phyloP scores from a whole-genome alignment of 2,888 invertebrate genomes.

The Alloscopus bannaensis region DNA sequence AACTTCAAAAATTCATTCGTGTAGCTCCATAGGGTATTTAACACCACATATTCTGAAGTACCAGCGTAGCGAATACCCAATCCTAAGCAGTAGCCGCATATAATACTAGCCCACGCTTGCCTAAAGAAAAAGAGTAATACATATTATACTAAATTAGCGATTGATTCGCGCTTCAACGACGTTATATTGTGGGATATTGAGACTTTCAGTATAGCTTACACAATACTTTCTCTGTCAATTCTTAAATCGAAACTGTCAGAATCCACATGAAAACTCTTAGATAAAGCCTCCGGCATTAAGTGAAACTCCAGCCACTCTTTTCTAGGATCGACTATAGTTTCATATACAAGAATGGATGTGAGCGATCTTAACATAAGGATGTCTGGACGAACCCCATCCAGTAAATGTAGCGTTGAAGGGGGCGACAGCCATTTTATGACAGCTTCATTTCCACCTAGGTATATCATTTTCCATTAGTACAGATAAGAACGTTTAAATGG shows the following conservation, averaged over 20 bases:
- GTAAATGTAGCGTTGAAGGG: conserved; percentile 69
- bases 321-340: conserved; percentile 61
- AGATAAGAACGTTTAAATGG: conserved; percentile 1
- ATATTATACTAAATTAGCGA: neutral
- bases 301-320: conserved; percentile 68
- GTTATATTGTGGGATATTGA: neutral
- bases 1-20: conserved; percentile 80
- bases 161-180: too few relatives aligned
- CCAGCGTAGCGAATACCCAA: conserved; percentile 96
- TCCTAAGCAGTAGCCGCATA: conserved; percentile 95
- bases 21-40: conserved; percentile 85
- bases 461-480: conserved; percentile 14
- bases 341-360: conserved; percentile 71
- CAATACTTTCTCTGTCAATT: conserved; percentile 53
- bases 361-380: conserved; percentile 70
- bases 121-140: conserved; percentile 76
- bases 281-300: conserved; percentile 67
- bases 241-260: conserved; percentile 37
- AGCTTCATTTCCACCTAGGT: conserved; percentile 73
- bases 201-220: conserved; percentile 19
- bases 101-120: conserved; percentile 97
- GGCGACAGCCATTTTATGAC: conserved; percentile 72
- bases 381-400: conserved; percentile 73
- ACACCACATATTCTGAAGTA: conserved; percentile 88
- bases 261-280: conserved; percentile 48